These are phyloP conservation scores for Manis pentadactyla DNA, from an alignment of 2,797 vertebrate species.

Conservation along the genomic window DNA sequence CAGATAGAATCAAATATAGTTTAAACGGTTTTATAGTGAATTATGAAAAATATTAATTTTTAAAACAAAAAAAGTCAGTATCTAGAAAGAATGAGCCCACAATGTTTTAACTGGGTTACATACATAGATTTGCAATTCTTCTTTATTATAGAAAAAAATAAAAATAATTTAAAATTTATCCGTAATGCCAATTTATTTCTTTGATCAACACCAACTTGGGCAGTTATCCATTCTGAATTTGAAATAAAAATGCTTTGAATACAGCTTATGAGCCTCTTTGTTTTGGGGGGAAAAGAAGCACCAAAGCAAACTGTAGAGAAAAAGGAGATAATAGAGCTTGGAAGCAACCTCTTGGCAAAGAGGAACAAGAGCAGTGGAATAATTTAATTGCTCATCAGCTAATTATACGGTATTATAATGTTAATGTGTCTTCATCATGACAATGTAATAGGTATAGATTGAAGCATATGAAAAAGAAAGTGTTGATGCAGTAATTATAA, in stretches of 20 bases:
- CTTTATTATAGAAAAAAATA: constrained; percentile 57
- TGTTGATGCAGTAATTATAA: constrained; percentile 91
- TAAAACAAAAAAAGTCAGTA: constrained; percentile 51
- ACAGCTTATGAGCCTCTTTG: constrained; percentile 79
- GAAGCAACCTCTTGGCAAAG: constrained; percentile 91
- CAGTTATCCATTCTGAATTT: constrained; percentile 79
- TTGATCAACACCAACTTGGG: constrained; percentile 62
- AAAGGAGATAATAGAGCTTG: constrained; percentile 88
- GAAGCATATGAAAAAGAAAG: constrained; percentile 91
- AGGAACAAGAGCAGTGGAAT: constrained; percentile 92
- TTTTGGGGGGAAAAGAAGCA: constrained; percentile 76
- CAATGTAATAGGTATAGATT: constrained; percentile 93
- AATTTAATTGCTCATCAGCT: constrained; percentile 97
- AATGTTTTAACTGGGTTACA: background rate
- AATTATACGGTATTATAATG: constrained; percentile 95
- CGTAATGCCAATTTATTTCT: constrained; percentile 73
- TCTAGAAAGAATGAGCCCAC: constrained; percentile 33
- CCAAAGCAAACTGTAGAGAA: constrained; percentile 86
- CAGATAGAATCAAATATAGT: background rate
- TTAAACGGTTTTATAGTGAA: background rate
- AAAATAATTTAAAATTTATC: constrained; percentile 76
- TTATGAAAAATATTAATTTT: background rate
- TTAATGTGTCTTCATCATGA: constrained; percentile 95
- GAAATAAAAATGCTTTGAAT: constrained; percentile 84
- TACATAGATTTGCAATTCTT: constrained; percentile 57